Conservation (phyloP, 2,113 vertebrate species). For the Corydoras maculifer region DNA sequence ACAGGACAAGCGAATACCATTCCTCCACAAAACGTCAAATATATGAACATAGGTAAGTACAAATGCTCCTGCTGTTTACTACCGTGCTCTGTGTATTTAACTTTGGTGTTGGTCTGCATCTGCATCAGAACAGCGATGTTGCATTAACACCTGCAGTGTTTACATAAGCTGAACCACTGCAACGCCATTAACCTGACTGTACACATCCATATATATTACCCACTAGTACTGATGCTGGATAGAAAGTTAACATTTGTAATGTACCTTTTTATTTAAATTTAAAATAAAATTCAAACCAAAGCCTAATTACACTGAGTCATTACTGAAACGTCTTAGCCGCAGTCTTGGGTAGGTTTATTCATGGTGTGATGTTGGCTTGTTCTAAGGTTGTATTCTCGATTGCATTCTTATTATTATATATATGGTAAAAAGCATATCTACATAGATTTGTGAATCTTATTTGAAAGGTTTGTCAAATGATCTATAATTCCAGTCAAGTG, state of each 20-base stretch:
- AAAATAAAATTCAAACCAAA: too few species aligned
- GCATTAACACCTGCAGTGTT: conserved; percentile 16
- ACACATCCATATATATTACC: neutral
- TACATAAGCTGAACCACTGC: conserved; percentile 2
- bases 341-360: too few species aligned
- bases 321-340: too few species aligned
- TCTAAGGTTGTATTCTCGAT: too few species aligned
- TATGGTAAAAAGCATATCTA: too few species aligned
- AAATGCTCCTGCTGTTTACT: neutral
- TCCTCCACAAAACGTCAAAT: neutral
- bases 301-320: too few species aligned
- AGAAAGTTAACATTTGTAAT: neutral
- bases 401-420: too few species aligned
- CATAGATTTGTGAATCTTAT: too few species aligned
- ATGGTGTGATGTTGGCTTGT: too few species aligned
- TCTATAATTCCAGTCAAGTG: too few species aligned
- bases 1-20: neutral
- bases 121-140: neutral
- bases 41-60: conserved; percentile 36
- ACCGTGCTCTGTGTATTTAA: neutral
- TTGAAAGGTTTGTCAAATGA: too few species aligned
- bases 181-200: neutral
- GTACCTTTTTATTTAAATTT: too few species aligned
- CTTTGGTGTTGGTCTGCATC: neutral
- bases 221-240: neutral